phyloP scores from a whole-genome alignment of 2,888 invertebrate species.

The Oscheius sp. region DNA sequence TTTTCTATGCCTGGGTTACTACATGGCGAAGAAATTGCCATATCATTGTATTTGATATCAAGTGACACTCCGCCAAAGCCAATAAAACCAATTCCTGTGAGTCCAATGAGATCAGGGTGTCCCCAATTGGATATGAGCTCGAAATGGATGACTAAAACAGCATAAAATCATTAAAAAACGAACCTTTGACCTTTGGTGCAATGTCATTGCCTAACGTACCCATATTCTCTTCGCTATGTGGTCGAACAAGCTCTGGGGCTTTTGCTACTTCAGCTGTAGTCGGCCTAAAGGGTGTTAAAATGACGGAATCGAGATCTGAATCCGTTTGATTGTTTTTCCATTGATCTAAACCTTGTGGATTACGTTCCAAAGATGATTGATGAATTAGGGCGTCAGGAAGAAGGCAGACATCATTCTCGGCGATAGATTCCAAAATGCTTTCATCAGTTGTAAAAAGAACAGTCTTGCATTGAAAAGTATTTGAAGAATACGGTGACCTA shows the following conservation, averaged over 20 bases:
- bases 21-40: not conserved
- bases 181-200: conserved; percentile 15
- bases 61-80: conserved; percentile 22
- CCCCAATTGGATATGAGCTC: conserved; percentile 74
- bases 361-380: conserved; percentile 15
- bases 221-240: not conserved
- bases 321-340: not conserved
- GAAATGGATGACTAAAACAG: conserved; percentile 66
- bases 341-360: not conserved
- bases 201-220: not conserved
- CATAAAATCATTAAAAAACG: not conserved
- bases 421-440: conserved; percentile 78
- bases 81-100: conserved; percentile 73
- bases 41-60: not conserved
- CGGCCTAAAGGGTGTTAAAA: conserved; percentile 27
- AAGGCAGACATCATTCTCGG: conserved; percentile 72
- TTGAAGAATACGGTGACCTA: conserved; percentile 64
- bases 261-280: conserved; percentile 19
- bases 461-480: conserved; percentile 76
- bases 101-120: conserved; percentile 72
- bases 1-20: not conserved
- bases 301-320: conserved; percentile 19
- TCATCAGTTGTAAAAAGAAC: conserved; percentile 85
- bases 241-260: conserved; percentile 3
- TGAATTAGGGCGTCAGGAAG: conserved; percentile 23